Base-by-base conservation (phyloP, 2,888 invertebrate genomes). In the Charanyca ferruginea region DNA sequence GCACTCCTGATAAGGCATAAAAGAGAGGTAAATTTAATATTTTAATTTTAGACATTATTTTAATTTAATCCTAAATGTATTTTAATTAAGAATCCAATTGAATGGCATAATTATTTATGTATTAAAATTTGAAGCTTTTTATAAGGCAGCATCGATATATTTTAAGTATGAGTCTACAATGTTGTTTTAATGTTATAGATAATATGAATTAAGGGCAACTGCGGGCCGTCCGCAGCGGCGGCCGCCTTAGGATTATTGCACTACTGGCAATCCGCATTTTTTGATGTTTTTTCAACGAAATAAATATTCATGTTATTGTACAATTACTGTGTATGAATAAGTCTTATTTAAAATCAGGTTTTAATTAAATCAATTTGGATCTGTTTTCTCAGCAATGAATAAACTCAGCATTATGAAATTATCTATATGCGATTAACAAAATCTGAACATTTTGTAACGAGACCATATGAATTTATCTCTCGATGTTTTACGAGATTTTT, bases 281-380 rank as follows among this genome's bases (percentile, higher is more conserved):
- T 94, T 93, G 94, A 94, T 91, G 90, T 93, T 93, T 95, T 95
- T 95, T 95, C 93, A 94, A 93, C 89, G 94, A 89, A 89, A 91
- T 94, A 89, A 89, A 91, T 94, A 90, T 94, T 93, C 94, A 94
- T 90, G 89, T 90, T 93, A 89, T 92, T 90, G 87, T 91, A 93
- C 90, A 92, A 93, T 93, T 88, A 90, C 91, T 92, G 87, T 91
- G 87, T 93, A 89, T 87, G 87, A 88, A 91, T 92, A 94, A 92
- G 91, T 92, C 90, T 80, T 93, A 93, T 93, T 91, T 92, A 92
- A 92, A 95, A 95, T 95, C 95, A 94, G 90, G 94, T 94, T 91
- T 89, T 92, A 91, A 89, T 85, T 90, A 92, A 94, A 94, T 95
- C 94, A 94, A 94, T 95, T 95, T 95, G 90, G 93, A 94, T 88